Base-by-base conservation (phyloP, 2,888 invertebrate species). In the Stenchaetothrips biformis region DNA sequence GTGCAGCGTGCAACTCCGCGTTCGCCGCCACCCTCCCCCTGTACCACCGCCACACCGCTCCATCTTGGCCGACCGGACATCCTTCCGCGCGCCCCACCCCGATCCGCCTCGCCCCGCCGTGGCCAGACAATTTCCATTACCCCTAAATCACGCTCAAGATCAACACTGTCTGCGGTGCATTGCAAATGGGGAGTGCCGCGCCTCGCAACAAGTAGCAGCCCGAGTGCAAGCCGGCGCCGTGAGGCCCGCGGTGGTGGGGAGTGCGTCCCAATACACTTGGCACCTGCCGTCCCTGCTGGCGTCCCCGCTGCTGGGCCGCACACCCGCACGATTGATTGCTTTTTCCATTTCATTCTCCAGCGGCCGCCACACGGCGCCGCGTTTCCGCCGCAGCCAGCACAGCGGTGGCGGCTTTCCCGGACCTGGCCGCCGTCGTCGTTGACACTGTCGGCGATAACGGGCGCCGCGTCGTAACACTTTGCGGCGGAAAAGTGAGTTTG, bases 221-320 rank as follows among this genome's bases (percentile, higher is more conserved):
- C 84, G 85, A 84, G 85, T 85, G 85, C 85, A 85, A 86, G 86
- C 85, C 85, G 85, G 85, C 86, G 85, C 85, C 84, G 84, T 84
- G 83, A 37, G 37, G 37, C 4, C 1, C 37, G 37, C 37, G 37
- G 37, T 1, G 37, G 37, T n/a, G n/a, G n/a, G n/a, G n/a, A n/a
- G n/a, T n/a, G 37, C 2, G 37, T 37, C 37, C 37, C 37, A 37
- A 37, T 37, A 37, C 37, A 37, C 37, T 37, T 4, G 37, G 37
- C 37, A 37, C 37, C 37, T 37, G 37, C 37, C 37, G 37, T 4
- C 1, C 37, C 37, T 37, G 37, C 37, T 4, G 37, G 4, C 37
- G 4, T n/a, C 37, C 1, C 37, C 37, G 37, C 37, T 37, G 37
- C 37, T 37, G 37, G 37, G 37, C 37, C 37, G 37, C 37, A 37